Conservation (phyloP, 2,888 invertebrate species). For the Myopa tessellatipennis region DNA sequence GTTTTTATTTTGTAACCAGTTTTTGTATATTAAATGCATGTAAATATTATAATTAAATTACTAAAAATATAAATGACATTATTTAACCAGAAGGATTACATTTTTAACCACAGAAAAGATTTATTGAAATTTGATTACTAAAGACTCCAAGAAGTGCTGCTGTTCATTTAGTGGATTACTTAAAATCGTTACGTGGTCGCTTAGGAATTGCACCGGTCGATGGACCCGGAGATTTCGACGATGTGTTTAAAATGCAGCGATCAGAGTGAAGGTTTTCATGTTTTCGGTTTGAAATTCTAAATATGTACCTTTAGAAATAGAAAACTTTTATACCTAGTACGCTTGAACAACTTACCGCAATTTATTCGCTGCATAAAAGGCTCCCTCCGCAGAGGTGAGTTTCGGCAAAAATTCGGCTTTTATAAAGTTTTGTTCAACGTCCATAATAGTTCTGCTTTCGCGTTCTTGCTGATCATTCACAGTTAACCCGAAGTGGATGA, state of each 20-base stretch:
- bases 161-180: not conserved
- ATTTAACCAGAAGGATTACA: slow-evolving; percentile 7
- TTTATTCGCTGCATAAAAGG: slow-evolving; percentile 77
- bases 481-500: slow-evolving; percentile 77
- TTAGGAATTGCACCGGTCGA: slow-evolving; percentile 56
- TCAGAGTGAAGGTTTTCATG: slow-evolving; percentile 33
- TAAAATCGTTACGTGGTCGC: slow-evolving; percentile 48
- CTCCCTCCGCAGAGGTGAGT: slow-evolving; percentile 76
- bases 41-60: slow-evolving; percentile 29
- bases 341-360: slow-evolving; percentile 67
- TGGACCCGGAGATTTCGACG: slow-evolving; percentile 40
- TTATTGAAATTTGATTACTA: slow-evolving; percentile 5
- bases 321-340: not conserved
- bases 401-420: slow-evolving; percentile 73
- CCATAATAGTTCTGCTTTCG: slow-evolving; percentile 33
- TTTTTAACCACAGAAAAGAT: not conserved
- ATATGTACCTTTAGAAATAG: not conserved
- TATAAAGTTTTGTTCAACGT: slow-evolving; percentile 66
- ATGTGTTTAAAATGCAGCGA: not conserved
- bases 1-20: slow-evolving; percentile 20
- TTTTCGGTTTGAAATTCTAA: slow-evolving; percentile 27
- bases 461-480: slow-evolving; percentile 61
- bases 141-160: not conserved
- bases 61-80: slow-evolving; percentile 29
- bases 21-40: slow-evolving; percentile 39